These are phyloP conservation scores for Marronus borbonicus DNA, from an alignment of 2,888 invertebrate species.

Conservation along the genomic window DNA sequence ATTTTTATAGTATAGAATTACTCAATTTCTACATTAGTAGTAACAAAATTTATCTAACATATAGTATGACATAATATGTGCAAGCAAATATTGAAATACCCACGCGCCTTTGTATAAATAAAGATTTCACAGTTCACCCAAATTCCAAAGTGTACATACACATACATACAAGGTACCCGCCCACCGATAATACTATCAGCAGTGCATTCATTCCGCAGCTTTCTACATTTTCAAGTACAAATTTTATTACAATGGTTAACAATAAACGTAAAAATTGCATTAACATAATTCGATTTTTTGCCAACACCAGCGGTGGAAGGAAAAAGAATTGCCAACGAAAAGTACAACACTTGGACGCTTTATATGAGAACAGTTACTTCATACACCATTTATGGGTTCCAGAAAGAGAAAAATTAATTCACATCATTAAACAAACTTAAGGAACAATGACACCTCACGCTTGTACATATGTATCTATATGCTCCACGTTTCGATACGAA, in stretches of 20 bases:
- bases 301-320: slow-evolving; percentile 3
- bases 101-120: background rate
- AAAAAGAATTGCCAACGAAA: slow-evolving; percentile 3
- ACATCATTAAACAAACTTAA: slow-evolving; percentile 35
- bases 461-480: background rate
- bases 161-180: slow-evolving; percentile 1
- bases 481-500: background rate
- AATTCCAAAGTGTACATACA: background rate
- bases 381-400: background rate
- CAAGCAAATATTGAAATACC: background rate
- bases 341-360: background rate
- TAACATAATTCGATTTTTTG: slow-evolving; percentile 35
- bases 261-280: slow-evolving; percentile 43
- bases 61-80: background rate
- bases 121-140: background rate
- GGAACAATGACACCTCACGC: slow-evolving; percentile 40
- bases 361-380: slow-evolving; percentile 15
- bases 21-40: too few species aligned
- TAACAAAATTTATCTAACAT: too few species aligned
- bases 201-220: slow-evolving; percentile 4
- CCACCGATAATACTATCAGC: slow-evolving; percentile 22
- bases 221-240: slow-evolving; percentile 34
- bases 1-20: too few species aligned
- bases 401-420: slow-evolving; percentile 42
- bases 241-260: slow-evolving; percentile 36